Base-by-base conservation (phyloP, 2,113 vertebrate species). In the Rhipidura dahli region DNA sequence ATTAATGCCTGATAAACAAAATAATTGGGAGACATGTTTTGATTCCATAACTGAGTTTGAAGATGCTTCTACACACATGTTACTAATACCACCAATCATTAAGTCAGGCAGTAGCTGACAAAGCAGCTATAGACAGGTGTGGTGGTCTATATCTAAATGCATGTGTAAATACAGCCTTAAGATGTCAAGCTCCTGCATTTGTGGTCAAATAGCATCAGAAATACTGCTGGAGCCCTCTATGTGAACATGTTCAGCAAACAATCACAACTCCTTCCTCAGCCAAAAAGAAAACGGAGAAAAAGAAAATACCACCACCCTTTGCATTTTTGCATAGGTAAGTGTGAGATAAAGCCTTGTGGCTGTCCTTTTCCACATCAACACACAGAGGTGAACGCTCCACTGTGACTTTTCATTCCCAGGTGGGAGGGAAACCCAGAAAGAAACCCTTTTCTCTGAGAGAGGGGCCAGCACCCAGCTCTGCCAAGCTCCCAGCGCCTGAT, bases 401-500 rank as follows among this genome's bases (percentile, higher is more conserved):
- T 37, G 37, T 33, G 61, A 69, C 15, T 37, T 21, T 70, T 63
- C 68, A 75, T 23, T 68, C 30, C 60, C 69, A 87, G 35, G 17
- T 24, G 6, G 56, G 40, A 71, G 68, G 50, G 31, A 69, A 73
- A 37, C 22, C 1, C 18, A 19, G n/a, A 51, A 8, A 66, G 47
- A 70, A 94, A 45, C 1, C 10, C 23, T 53, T 47, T 49, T 17
- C 11, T 47, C 19, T 3, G 2, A 72, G 50, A 2, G 4, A 45
- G 50, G 21, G 33, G 24, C 33, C 57, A 87, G 37, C 50, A 69
- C 5, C 50, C 49, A 30, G 51, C 23, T 18, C 30, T 51, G 57
- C 42, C 53, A 35, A 19, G 35, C 63, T 76, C 59, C 31, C 0
- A 0, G 59, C 1, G 1, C 21, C 8, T 6, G 19, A 9, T 50